Evolutionary conservation across 2,113 vertebrate genomes (phyloP).

Genomic region (Todiramphus chloris): DNA sequence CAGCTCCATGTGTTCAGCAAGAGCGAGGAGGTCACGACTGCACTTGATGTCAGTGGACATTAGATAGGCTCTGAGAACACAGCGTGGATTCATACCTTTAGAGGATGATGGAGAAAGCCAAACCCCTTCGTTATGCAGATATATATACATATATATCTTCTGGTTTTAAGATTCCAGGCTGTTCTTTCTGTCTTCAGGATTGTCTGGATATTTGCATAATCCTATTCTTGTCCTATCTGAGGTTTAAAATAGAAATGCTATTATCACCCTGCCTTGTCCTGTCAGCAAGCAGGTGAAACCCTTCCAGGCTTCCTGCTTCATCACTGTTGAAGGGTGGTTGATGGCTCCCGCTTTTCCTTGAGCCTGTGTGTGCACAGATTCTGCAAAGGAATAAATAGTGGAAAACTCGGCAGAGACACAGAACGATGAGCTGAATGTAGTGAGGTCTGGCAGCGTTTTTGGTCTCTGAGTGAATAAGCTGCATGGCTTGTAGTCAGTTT

Average conservation of each 20-base stretch:
- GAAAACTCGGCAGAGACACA: not conserved
- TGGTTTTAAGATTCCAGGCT: not conserved
- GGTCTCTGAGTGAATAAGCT: not conserved
- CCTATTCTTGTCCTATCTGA: not conserved
- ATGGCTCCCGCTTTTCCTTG: not conserved
- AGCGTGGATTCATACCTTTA: not conserved
- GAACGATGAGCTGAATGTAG: fast-evolving
- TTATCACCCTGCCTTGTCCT: not conserved
- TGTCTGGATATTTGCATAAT: not conserved
- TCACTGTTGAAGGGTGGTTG: not conserved
- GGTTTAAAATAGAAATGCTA: not conserved
- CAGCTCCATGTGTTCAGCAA: not conserved
- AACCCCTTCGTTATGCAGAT: not conserved
- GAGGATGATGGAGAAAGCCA: not conserved
- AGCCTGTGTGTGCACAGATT: not conserved
- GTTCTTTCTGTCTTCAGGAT: not conserved
- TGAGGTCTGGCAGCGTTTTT: not conserved
- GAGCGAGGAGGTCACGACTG: not conserved
- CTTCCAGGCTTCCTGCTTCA: not conserved
- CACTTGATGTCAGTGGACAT: fast-evolving
- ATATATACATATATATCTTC: not conserved
- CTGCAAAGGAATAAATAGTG: not conserved
- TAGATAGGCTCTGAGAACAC: not conserved
- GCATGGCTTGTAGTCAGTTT: fast-evolving
- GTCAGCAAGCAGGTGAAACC: not conserved